Evolutionary conservation across 2,888 invertebrate genomes (phyloP).

Genomic region (Pyrrhia umbra): DNA sequence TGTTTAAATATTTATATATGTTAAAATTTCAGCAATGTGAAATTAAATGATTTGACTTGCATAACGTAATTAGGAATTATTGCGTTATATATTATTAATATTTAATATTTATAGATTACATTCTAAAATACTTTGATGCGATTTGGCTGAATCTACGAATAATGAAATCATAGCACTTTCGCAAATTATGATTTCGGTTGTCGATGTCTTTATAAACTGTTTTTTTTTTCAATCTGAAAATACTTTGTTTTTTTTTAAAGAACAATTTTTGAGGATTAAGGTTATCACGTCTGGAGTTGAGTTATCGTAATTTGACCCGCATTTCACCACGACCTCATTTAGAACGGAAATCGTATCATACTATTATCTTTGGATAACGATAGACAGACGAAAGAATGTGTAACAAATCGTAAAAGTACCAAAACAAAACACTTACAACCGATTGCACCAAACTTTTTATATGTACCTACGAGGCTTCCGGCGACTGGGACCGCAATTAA

Average conservation of each 20-base stretch:
- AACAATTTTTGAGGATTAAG: conserved; percentile 39
- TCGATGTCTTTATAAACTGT: background rate
- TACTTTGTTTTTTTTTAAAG: background rate
- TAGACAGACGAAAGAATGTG: background rate
- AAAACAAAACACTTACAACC: too few species aligned
- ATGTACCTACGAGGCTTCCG: too few species aligned
- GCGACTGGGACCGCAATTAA: too few species aligned
- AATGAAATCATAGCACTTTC: background rate
- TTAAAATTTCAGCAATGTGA: too few species aligned
- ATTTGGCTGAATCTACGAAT: too few species aligned
- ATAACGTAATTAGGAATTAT: too few species aligned
- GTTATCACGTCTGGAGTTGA: conserved; percentile 44
- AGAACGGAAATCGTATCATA: conserved; percentile 32
- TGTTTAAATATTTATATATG: too few species aligned
- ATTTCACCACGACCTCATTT: conserved; percentile 35
- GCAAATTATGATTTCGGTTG: background rate
- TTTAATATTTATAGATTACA: too few species aligned
- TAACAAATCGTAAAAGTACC: conserved; percentile 9
- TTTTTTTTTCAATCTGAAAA: background rate
- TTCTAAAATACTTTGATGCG: too few species aligned
- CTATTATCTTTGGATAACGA: conserved; percentile 18
- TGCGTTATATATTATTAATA: too few species aligned
- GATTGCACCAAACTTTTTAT: too few species aligned
- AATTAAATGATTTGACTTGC: too few species aligned
- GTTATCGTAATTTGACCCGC: conserved; percentile 30